phyloP scores from a whole-genome alignment of 92 coral and sea anemone species.

The Actinernus sp. region DNA sequence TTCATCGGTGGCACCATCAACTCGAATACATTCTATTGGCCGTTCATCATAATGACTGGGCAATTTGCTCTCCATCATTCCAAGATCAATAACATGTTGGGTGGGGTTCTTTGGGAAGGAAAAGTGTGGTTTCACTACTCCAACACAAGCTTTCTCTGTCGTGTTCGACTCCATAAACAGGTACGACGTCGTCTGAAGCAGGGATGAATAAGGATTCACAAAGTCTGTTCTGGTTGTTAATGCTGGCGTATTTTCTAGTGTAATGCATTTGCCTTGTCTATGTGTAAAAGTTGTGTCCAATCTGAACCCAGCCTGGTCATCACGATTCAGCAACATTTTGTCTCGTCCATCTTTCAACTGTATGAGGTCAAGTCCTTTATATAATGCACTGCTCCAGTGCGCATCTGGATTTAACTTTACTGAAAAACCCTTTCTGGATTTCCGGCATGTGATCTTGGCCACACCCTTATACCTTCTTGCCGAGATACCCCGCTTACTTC shows the following conservation, averaged over 20 bases:
- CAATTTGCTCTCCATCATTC: conserved; percentile 36
- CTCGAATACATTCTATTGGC: conserved; percentile 39
- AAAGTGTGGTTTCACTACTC: conserved; percentile 58
- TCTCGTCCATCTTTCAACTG: conserved; percentile 53
- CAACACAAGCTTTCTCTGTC: conserved; percentile 42
- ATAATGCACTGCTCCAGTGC: conserved; percentile 60
- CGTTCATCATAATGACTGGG: conserved; percentile 30
- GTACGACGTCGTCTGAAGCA: conserved; percentile 68
- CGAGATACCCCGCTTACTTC: conserved; percentile 34
- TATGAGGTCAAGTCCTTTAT: conserved; percentile 34
- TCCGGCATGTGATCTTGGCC: conserved; percentile 23
- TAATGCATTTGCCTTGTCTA: conserved; percentile 24
- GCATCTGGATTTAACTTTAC: conserved; percentile 46
- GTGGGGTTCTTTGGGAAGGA: conserved; percentile 46
- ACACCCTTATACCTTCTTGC: conserved; percentile 63
- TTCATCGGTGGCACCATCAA: conserved; percentile 62
- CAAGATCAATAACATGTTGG: conserved; percentile 44
- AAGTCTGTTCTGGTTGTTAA: conserved; percentile 59
- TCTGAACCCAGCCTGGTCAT: conserved; percentile 60
- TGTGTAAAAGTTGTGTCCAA: conserved; percentile 56
- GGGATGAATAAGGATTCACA: conserved; percentile 29
- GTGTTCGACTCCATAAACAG: conserved; percentile 51
- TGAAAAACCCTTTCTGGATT: conserved; percentile 53
- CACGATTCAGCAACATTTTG: conserved; percentile 35
- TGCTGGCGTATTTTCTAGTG: conserved; percentile 21